Conservation (phyloP, 2,888 invertebrate species). For the Oligia latruncula region DNA sequence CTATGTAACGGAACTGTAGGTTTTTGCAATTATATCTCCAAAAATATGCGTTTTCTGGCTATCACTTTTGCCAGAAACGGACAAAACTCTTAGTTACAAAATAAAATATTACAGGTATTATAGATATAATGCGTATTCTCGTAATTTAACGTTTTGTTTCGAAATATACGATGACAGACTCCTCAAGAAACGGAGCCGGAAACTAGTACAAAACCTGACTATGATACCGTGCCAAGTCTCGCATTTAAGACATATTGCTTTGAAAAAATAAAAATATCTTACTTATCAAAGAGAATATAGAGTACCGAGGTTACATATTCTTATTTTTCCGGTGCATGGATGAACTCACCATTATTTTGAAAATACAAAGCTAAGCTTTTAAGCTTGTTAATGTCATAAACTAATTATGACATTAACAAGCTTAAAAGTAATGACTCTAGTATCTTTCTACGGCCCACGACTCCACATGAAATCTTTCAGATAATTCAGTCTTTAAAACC, state of each 20-base stretch:
- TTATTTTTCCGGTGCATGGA: not conserved
- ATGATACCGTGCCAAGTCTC: conserved; percentile 39
- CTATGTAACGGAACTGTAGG: too few species aligned
- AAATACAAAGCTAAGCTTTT: too few species aligned
- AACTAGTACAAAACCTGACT: conserved; percentile 26
- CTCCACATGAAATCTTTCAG: too few species aligned
- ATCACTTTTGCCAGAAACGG: conserved; percentile 3
- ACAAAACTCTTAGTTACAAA: conserved; percentile 15
- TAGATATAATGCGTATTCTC: conserved; percentile 29
- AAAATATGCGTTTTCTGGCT: not conserved
- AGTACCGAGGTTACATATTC: not conserved
- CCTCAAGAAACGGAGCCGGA: conserved; percentile 47
- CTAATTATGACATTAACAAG: too few species aligned
- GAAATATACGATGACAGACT: conserved; percentile 42
- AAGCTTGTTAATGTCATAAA: too few species aligned
- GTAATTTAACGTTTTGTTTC: conserved; percentile 42
- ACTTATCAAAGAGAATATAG: conserved; percentile 15
- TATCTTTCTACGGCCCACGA: too few species aligned
- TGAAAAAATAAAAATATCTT: conserved; percentile 5
- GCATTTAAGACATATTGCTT: not conserved
- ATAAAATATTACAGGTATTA: conserved; percentile 47
- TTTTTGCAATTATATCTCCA: not conserved
- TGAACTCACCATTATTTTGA: not conserved
- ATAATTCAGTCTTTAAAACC: too few species aligned
- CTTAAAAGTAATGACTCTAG: too few species aligned